Conservation (phyloP, 2,888 invertebrate genomes). For the Acanthosepion pharaonis region DNA sequence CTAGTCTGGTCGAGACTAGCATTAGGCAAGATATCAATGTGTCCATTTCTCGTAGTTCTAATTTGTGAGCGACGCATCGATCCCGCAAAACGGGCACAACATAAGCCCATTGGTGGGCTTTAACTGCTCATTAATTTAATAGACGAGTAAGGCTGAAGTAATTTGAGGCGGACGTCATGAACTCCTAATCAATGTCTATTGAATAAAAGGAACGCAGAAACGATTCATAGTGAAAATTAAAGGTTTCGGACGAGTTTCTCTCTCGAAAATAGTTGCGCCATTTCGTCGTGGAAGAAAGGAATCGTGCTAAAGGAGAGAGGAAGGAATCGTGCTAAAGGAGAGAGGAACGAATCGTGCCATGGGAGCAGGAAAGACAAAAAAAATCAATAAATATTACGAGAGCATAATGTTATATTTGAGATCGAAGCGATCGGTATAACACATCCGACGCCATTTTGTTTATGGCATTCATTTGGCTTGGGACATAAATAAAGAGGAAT, state of each 20-base stretch:
- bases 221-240: not conserved
- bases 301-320: too few species aligned
- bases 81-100: not conserved
- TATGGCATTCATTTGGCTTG: too few species aligned
- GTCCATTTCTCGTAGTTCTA: not conserved
- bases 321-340: too few species aligned
- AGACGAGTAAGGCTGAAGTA: not conserved
- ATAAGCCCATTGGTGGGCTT: not conserved
- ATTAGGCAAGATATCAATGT: not conserved
- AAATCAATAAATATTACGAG: too few species aligned
- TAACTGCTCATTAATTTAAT: not conserved
- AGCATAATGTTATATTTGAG: too few species aligned
- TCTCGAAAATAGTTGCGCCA: not conserved
- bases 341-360: too few species aligned
- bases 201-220: not conserved
- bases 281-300: not conserved
- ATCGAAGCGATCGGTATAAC: too few species aligned
- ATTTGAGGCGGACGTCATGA: not conserved
- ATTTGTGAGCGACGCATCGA: slow-evolving; percentile 7
- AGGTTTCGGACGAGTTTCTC: not conserved
- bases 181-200: not conserved
- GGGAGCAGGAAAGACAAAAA: too few species aligned
- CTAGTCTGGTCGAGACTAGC: not conserved
- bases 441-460: too few species aligned
- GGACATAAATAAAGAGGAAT: too few species aligned